Percentiles rank a stretch among this genome's conserved stretches.
phyloP scores from a whole-genome alignment of 2,113 vertebrate genomes.

The Oryzias javanicus region DNA sequence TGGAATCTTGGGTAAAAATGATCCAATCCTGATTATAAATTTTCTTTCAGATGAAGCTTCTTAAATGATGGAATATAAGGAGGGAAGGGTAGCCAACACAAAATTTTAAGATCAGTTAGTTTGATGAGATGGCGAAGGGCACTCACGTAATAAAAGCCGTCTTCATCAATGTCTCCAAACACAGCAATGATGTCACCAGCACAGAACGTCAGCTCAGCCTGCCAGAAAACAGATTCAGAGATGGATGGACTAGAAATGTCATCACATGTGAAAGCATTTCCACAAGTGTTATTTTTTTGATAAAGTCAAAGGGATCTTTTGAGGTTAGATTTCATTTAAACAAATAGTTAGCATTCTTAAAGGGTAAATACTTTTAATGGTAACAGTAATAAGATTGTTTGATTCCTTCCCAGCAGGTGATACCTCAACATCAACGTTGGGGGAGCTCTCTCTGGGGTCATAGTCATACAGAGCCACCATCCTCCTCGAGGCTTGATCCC shows the following conservation, averaged over 20 bases:
- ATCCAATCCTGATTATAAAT: too few species aligned
- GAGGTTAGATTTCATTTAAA: neutral
- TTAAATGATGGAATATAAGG: too few species aligned
- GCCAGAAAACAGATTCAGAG: constrained; percentile 36
- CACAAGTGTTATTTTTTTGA: neutral
- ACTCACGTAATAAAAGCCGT: constrained; percentile 98
- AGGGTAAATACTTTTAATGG: neutral
- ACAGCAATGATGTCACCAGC: constrained; percentile 92
- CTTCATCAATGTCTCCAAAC: constrained; percentile 92
- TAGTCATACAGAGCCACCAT: constrained; percentile 97
- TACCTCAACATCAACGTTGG: constrained; percentile 93
- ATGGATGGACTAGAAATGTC: neutral
- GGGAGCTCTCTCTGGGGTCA: constrained; percentile 92
- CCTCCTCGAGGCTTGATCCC: constrained; percentile 73
- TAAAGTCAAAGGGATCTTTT: neutral
- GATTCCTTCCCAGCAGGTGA: neutral
- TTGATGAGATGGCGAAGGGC: neutral
- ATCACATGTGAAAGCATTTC: neutral
- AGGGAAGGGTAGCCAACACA: neutral
- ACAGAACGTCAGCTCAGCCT: constrained; percentile 93
- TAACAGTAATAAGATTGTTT: neutral
- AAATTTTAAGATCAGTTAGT: neutral
- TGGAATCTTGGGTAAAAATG: too few species aligned
- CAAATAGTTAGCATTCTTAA: too few species aligned
- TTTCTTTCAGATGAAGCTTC: too few species aligned